A percentile compares a stretch with the other conserved stretches of the same genome.
phyloP scores from a whole-genome alignment of 2,113 vertebrate genomes.

The Poecilia latipinna region DNA sequence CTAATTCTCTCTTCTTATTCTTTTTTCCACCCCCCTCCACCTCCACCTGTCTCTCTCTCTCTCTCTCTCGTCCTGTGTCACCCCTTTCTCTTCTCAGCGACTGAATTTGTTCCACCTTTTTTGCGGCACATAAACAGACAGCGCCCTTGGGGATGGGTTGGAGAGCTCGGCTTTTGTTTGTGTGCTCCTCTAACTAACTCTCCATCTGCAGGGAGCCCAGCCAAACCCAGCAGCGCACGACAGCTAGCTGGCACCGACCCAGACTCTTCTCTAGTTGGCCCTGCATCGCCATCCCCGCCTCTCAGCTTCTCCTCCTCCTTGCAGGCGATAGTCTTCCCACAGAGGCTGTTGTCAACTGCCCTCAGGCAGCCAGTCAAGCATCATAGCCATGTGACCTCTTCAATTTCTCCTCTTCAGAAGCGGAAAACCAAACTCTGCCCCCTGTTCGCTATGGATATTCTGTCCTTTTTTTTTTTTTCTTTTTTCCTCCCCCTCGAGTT shows the following conservation, averaged over 20 bases:
- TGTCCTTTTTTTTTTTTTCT: slow-evolving; percentile 3
- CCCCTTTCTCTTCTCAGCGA: slow-evolving; percentile 44
- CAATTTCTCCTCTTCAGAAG: slow-evolving; percentile 35
- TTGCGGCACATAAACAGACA: slow-evolving; percentile 67
- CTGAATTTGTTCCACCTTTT: slow-evolving; percentile 67
- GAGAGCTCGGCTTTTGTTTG: slow-evolving; percentile 76
- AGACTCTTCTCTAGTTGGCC: slow-evolving; percentile 68
- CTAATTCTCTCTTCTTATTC: slow-evolving; percentile 12
- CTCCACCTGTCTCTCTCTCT: neutral
- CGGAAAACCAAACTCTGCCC: slow-evolving; percentile 47
- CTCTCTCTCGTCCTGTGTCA: slow-evolving; percentile 26
- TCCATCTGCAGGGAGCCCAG: slow-evolving; percentile 73
- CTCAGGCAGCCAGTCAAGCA: slow-evolving; percentile 52
- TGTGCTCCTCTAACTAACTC: slow-evolving; percentile 77
- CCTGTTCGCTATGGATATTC: slow-evolving; percentile 28
- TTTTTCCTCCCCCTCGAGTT: neutral
- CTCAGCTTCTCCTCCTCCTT: slow-evolving; percentile 56
- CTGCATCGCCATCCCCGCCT: slow-evolving; percentile 60
- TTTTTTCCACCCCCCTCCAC: neutral
- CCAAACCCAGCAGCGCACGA: slow-evolving; percentile 72
- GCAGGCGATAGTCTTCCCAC: slow-evolving; percentile 57
- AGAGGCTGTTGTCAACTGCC: slow-evolving; percentile 56
- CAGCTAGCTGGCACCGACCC: slow-evolving; percentile 75
- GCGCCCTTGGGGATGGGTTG: slow-evolving; percentile 71
- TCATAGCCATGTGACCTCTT: slow-evolving; percentile 31